Percentiles rank a stretch among this genome's conserved stretches.
Evolutionary conservation across 2,888 invertebrate species (phyloP).

Genomic region (Caenorhabditis japonica): DNA sequence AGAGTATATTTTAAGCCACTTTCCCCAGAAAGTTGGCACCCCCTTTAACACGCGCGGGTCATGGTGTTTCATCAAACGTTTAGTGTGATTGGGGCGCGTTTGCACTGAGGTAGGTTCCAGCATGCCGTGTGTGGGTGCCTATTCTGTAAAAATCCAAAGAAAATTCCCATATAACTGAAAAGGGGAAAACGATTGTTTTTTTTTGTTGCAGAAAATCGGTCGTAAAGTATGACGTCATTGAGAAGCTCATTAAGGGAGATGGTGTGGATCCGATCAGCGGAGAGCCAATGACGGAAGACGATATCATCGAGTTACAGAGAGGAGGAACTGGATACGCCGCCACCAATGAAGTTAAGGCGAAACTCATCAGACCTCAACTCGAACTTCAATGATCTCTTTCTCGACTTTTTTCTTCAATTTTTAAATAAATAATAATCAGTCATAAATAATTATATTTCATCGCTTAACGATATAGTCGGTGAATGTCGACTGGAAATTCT

Average conservation of each 20-base stretch:
- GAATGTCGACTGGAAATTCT: slow-evolving; percentile 33
- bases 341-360: slow-evolving; percentile 74
- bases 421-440: not conserved
- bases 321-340: slow-evolving; percentile 81
- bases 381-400: slow-evolving; percentile 59
- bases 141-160: too few species aligned
- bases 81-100: too few species aligned
- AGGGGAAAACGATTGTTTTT: not conserved
- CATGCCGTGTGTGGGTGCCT: too few species aligned
- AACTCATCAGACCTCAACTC: slow-evolving; percentile 71
- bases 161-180: too few species aligned
- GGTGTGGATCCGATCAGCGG: slow-evolving; percentile 94
- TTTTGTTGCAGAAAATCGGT: slow-evolving; percentile 86
- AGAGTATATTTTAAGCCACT: too few species aligned
- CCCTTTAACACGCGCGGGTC: too few species aligned
- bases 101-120: too few species aligned
- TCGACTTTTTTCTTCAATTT: not conserved
- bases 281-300: slow-evolving; percentile 84
- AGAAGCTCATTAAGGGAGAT: slow-evolving; percentile 94
- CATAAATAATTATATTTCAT: slow-evolving; percentile 2
- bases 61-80: too few species aligned
- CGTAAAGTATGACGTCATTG: slow-evolving; percentile 94
- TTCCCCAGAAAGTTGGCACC: too few species aligned
- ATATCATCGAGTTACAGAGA: slow-evolving; percentile 92
- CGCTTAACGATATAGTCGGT: slow-evolving; percentile 6